Base-by-base conservation (phyloP, 2,888 invertebrate species). In the Volucella bombylans region DNA sequence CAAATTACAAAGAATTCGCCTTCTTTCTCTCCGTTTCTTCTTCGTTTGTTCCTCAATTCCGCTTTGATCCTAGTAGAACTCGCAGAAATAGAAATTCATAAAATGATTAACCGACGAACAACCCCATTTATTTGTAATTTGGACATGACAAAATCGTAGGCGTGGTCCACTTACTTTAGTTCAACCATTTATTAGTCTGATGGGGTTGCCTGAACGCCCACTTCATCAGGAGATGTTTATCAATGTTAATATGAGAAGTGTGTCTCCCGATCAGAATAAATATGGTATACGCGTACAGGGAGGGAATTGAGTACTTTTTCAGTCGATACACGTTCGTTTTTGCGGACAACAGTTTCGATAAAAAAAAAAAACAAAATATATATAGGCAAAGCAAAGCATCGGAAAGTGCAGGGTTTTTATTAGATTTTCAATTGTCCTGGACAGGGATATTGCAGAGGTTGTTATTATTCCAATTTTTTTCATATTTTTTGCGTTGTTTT, bases 221-320 rank as follows among this genome's bases (percentile, higher is more conserved):
- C 72, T 57, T 81, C 62, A 77, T 85, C 67, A 81, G 72, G 3
- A 31, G 81, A 81, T 77, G 85, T 62, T 85, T 85, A 85, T 85
- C 72, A 68, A 49, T 68, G 81, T 59, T 85, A 85, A 85, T 77
- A 77, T 41, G 77, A 85, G 85, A 85, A 83, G 82, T 83, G 82
- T 83, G 82, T 64, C 57, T 61, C 69, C 59, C 45, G 39, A 45
- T 39, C 47, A 2, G 3, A 43, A 49, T 50, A 52, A 59, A 54
- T 67, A 10, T 65, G 45, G 55, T 39, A 12, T 43, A 52, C 61
- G 50, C 61, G 61, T 52, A 65, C 14, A 47, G 9, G 43, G 11
- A 47, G 4, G 11, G 12, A 59, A 11, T 10, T 31, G 23, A 59
- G 15, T 43, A 72, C 49, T 55, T 80, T 31, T 39, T 8, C 23